A percentile compares a stretch with the other conserved stretches of the same genome.
phyloP scores from a whole-genome alignment of 2,113 vertebrate genomes.

The Pachycephala philippinensis region DNA sequence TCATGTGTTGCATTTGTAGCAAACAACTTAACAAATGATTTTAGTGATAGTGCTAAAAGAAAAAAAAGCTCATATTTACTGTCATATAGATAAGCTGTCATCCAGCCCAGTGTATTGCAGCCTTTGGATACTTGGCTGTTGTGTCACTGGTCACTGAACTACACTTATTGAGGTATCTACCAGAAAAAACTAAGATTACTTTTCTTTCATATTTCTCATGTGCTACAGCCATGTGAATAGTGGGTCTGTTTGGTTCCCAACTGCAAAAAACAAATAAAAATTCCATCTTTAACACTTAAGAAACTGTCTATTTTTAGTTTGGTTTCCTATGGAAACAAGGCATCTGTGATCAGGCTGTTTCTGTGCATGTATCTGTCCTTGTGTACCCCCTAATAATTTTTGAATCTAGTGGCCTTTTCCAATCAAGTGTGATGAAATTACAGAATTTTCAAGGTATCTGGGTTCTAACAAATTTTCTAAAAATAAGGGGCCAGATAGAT shows the following conservation, averaged over 20 bases:
- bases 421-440: background rate
- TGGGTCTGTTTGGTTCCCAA: conserved; percentile 47
- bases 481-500: background rate
- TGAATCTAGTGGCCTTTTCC: conserved; percentile 19
- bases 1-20: background rate
- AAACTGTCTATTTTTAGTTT: conserved; percentile 63
- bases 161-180: background rate
- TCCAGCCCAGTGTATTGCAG: background rate
- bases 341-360: conserved; percentile 62
- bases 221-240: conserved; percentile 46
- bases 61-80: background rate
- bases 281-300: conserved; percentile 65
- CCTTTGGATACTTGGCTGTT: background rate
- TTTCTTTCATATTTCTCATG: conserved; percentile 28
- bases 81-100: background rate
- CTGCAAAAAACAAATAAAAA: conserved; percentile 66
- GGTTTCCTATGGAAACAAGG: conserved; percentile 67
- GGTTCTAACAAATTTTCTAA: background rate
- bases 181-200: background rate
- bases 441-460: background rate
- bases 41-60: background rate
- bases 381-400: conserved; percentile 64
- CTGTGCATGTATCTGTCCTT: conserved; percentile 61
- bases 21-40: background rate
- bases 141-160: background rate